Evolutionary conservation across 2,113 vertebrate species (phyloP).

Genomic region (Myotis davidii): DNA sequence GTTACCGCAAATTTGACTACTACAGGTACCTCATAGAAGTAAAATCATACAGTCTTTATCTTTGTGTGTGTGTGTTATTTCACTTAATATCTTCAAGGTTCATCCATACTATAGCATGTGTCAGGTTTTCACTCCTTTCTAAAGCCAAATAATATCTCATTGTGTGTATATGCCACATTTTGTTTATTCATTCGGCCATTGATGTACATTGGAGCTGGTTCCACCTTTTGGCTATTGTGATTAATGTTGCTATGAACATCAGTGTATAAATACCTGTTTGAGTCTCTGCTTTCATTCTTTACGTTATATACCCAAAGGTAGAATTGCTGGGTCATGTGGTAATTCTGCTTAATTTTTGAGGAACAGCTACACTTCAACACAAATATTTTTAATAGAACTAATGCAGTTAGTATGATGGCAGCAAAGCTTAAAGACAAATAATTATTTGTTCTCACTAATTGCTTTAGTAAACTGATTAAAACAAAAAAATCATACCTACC

Average conservation of each 20-base stretch:
- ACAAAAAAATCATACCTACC: background rate
- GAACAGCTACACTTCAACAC: background rate
- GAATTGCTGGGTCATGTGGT: background rate
- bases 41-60: background rate
- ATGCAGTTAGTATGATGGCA: background rate
- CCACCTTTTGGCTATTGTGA: background rate
- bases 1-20: background rate
- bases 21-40: background rate
- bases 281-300: background rate
- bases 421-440: background rate
- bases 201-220: background rate
- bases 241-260: background rate
- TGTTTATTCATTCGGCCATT: background rate
- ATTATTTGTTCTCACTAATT: background rate
- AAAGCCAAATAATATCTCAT: background rate
- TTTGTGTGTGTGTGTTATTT: background rate
- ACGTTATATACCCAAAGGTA: background rate
- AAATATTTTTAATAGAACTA: slow-evolving; percentile 22
- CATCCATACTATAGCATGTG: background rate
- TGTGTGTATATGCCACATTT: background rate
- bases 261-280: background rate
- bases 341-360: background rate
- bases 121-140: background rate
- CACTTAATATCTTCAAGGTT: background rate
- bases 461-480: slow-evolving; percentile 34